phyloP scores from a whole-genome alignment of 2,888 invertebrate genomes.

The Erebia palarica region DNA sequence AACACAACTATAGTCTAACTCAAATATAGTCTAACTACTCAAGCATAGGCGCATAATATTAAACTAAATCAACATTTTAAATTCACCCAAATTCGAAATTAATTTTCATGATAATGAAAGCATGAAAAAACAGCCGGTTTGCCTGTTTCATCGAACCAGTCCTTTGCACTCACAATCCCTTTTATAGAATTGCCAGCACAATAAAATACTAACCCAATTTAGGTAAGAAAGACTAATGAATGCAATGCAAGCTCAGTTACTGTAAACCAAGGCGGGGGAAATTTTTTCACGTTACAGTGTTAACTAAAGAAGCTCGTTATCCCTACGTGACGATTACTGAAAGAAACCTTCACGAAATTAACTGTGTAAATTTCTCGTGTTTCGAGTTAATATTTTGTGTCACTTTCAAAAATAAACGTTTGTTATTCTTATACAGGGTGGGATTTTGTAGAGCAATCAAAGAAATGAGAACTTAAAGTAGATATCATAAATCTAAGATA shows the following conservation, averaged over 20 bases:
- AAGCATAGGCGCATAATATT: too few species aligned
- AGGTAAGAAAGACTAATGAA: conserved; percentile 27
- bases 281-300: conserved; percentile 78
- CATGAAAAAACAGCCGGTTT: too few species aligned
- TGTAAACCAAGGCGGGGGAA: conserved; percentile 45
- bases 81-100: too few species aligned
- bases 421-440: conserved; percentile 2
- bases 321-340: conserved; percentile 76
- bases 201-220: conserved; percentile 33
- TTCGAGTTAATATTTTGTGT: conserved; percentile 37
- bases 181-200: conserved; percentile 26
- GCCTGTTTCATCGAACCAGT: too few species aligned
- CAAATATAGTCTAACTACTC: too few species aligned
- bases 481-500: too few species aligned
- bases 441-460: background rate
- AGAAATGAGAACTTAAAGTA: background rate
- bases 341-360: conserved; percentile 66
- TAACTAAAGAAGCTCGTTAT: conserved; percentile 78
- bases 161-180: background rate
- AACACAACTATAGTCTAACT: too few species aligned
- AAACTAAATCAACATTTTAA: too few species aligned
- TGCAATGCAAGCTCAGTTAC: conserved; percentile 38
- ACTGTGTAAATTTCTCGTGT: conserved; percentile 60
- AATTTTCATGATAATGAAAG: too few species aligned
- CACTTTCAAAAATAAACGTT: conserved; percentile 38